These are phyloP conservation scores for Holacanthus passer DNA, from an alignment of 2,113 vertebrate species.

Conservation along the genomic window DNA sequence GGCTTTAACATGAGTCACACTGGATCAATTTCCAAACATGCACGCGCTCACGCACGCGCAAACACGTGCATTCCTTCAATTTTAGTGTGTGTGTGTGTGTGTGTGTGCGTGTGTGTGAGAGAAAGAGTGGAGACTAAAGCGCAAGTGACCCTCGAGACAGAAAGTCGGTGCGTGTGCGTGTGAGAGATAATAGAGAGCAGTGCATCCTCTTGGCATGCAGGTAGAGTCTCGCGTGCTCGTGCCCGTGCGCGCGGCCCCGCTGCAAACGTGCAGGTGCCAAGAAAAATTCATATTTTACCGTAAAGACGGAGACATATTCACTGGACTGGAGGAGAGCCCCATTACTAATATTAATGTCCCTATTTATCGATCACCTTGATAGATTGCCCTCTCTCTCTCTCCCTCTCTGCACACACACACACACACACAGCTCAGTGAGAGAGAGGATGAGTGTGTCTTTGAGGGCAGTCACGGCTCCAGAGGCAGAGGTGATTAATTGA, in stretches of 20 bases:
- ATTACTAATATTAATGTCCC: slow-evolving; percentile 75
- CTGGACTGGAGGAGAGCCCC: slow-evolving; percentile 65
- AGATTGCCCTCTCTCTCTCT: slow-evolving; percentile 40
- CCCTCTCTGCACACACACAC: background rate
- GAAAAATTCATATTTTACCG: slow-evolving; percentile 64
- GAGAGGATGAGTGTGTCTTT: slow-evolving; percentile 50
- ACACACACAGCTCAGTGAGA: slow-evolving; percentile 18
- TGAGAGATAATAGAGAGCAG: slow-evolving; percentile 29
- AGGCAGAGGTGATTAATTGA: slow-evolving; percentile 74
- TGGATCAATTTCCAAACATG: slow-evolving; percentile 59
- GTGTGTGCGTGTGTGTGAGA: background rate
- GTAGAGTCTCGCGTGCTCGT: slow-evolving; percentile 59
- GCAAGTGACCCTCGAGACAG: slow-evolving; percentile 41
- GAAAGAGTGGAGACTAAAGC: slow-evolving; percentile 30
- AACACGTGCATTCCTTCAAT: slow-evolving; percentile 26
- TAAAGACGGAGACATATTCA: slow-evolving; percentile 72
- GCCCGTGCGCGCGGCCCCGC: slow-evolving; percentile 35
- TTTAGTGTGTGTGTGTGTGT: slow-evolving; percentile 6
- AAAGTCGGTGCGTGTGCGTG: background rate
- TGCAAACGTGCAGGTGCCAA: slow-evolving; percentile 65
- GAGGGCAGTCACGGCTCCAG: slow-evolving; percentile 55
- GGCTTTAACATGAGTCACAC: slow-evolving; percentile 71
- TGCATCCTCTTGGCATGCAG: slow-evolving; percentile 71
- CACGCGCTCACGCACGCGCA: background rate
- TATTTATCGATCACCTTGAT: slow-evolving; percentile 76